These are phyloP conservation scores for Cynoglossus semilaevis DNA, from an alignment of 2,113 vertebrate genomes.

Conservation along the genomic window DNA sequence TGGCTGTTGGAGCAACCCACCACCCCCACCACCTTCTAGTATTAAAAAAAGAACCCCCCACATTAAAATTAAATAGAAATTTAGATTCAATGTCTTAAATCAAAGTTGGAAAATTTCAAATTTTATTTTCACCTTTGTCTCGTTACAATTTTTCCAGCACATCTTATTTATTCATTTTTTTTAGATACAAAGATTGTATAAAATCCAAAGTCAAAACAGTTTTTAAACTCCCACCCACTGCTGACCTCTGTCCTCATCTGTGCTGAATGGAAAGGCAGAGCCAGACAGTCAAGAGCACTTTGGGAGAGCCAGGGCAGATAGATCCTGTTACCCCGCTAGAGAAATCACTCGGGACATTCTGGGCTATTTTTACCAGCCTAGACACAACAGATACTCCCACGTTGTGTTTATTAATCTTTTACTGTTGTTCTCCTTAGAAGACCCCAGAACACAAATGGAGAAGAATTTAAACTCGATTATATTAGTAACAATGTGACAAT, in stretches of 20 bases:
- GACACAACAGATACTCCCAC: constrained; percentile 34
- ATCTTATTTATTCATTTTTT: too few relatives aligned
- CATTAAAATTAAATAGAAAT: constrained; percentile 31
- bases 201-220: too few relatives aligned
- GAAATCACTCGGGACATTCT: constrained; percentile 38
- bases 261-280: constrained; percentile 26
- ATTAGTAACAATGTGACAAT: too few relatives aligned
- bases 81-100: constrained; percentile 38
- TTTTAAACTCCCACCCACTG: too few relatives aligned
- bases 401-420: constrained; percentile 23
- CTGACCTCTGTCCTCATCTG: constrained; percentile 47
- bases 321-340: constrained; percentile 46
- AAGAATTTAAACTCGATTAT: too few relatives aligned
- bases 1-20: constrained; percentile 53
- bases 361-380: constrained; percentile 51
- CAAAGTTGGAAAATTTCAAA: constrained; percentile 18
- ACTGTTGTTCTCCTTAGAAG: constrained; percentile 1
- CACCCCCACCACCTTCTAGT: constrained; percentile 9
- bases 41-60: constrained; percentile 53
- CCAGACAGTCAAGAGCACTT: constrained; percentile 43
- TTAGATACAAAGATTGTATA: too few relatives aligned
- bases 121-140: too few relatives aligned
- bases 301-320: constrained; percentile 34
- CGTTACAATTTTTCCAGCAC: too few relatives aligned
- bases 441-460: background rate